Percentiles rank a stretch among this genome's conserved stretches.
phyloP scores from a whole-genome alignment of 2,797 vertebrate genomes.

The Alosa sapidissima region DNA sequence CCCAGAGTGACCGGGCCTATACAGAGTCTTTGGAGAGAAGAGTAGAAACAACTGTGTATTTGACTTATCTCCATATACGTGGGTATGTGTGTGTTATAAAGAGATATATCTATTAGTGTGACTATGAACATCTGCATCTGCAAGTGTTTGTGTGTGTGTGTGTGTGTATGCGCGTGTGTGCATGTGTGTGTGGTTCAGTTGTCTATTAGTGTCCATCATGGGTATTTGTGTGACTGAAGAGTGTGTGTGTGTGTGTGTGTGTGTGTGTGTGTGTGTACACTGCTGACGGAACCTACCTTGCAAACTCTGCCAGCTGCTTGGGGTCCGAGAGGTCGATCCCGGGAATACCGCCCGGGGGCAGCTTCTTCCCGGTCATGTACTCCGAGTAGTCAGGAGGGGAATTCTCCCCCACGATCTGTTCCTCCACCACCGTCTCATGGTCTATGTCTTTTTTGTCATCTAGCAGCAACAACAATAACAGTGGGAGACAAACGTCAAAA shows the following conservation, averaged over 20 bases:
- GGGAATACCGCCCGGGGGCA: constrained; percentile 95
- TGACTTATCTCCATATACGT: too few relatives aligned
- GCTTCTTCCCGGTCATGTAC: constrained; percentile 98
- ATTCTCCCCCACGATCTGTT: constrained; percentile 95
- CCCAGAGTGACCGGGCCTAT: too few relatives aligned
- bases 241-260: not conserved
- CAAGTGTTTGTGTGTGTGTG: too few relatives aligned
- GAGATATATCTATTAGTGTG: too few relatives aligned
- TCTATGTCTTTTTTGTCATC: constrained; percentile 98
- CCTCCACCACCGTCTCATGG: constrained; percentile 98
- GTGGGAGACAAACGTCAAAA: not conserved
- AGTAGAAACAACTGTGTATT: too few relatives aligned
- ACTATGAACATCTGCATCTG: too few relatives aligned
- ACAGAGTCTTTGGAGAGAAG: too few relatives aligned
- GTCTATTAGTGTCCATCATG: too few relatives aligned
- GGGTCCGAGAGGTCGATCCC: constrained; percentile 98
- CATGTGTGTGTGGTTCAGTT: not conserved
- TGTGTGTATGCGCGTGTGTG: too few relatives aligned
- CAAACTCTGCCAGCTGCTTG: constrained; percentile 97
- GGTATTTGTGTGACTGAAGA: not conserved
- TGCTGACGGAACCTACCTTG: constrained; percentile 80
- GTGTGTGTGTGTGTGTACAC: not conserved
- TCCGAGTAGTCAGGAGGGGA: constrained; percentile 97
- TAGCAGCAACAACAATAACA: constrained; percentile 57
- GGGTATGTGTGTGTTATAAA: too few relatives aligned